These are phyloP conservation scores for Oasisia sp. DNA, from an alignment of 2,888 invertebrate genomes.

Conservation along the genomic window DNA sequence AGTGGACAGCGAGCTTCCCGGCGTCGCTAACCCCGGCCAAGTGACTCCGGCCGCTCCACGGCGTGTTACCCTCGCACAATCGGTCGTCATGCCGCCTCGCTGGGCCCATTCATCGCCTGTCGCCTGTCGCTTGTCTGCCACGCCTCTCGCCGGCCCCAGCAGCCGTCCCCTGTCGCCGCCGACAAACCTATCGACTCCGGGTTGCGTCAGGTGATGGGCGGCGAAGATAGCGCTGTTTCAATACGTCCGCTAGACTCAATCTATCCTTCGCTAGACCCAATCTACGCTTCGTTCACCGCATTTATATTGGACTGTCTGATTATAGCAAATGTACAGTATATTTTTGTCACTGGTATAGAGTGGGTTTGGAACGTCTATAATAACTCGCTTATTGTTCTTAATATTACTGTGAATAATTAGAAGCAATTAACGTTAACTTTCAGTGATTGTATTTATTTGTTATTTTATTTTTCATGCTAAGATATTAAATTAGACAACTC, in stretches of 20 bases:
- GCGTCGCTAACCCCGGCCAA: background rate
- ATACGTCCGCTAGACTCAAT: background rate
- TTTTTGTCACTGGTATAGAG: background rate
- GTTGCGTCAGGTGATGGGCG: background rate
- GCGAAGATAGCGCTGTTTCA: background rate
- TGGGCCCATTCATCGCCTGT: background rate
- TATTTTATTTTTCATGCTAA: background rate
- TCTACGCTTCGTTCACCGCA: background rate
- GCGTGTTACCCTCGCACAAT: background rate
- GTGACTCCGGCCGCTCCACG: background rate
- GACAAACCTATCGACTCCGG: background rate
- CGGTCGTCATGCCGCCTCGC: background rate
- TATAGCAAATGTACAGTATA: background rate
- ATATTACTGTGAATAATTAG: no score
- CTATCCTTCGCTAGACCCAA: no score
- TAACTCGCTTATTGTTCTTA: background rate
- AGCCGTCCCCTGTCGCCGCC: slow-evolving; percentile 8
- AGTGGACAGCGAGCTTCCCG: background rate
- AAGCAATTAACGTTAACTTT: no score
- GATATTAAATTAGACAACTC: background rate
- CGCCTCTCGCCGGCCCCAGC: background rate
- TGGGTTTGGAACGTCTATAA: background rate
- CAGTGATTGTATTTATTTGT: no score
- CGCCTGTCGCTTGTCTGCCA: slow-evolving; percentile 13
- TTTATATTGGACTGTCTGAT: background rate